These are phyloP conservation scores for Sinhomidia bicolor DNA, from an alignment of 2,888 invertebrate genomes.

Conservation along the genomic window DNA sequence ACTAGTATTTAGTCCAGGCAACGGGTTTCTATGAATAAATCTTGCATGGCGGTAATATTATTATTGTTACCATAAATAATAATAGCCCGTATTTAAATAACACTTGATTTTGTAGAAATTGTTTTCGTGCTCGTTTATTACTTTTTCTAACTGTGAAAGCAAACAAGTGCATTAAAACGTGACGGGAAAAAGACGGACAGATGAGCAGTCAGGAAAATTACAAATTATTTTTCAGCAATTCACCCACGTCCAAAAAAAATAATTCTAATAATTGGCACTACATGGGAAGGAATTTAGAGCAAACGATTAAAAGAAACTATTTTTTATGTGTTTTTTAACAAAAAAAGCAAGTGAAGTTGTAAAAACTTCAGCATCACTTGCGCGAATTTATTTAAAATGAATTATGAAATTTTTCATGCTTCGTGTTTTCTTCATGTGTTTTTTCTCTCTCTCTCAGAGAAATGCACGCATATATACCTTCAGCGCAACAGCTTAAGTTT, in stretches of 20 bases:
- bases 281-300: neutral
- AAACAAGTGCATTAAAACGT: neutral
- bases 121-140: neutral
- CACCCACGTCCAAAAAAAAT: neutral
- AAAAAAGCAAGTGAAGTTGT: neutral
- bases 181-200: neutral
- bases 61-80: too few species aligned
- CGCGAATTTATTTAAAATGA: conserved; percentile 20
- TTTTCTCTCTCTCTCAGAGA: too few species aligned
- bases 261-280: neutral
- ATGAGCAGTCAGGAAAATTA: neutral
- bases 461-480: neutral
- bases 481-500: too few species aligned
- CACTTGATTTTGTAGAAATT: neutral
- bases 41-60: too few species aligned
- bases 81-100: too few species aligned
- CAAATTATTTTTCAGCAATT: neutral
- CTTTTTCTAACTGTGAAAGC: too few species aligned
- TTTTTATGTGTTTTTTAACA: neutral
- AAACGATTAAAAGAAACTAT: neutral
- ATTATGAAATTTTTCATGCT: conserved; percentile 28
- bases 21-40: too few species aligned
- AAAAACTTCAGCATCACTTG: conserved; percentile 4
- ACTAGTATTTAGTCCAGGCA: too few species aligned
- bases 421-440: neutral